Evolutionary conservation across 2,113 vertebrate genomes (phyloP).

Genomic region (Thunnus maccoyii): DNA sequence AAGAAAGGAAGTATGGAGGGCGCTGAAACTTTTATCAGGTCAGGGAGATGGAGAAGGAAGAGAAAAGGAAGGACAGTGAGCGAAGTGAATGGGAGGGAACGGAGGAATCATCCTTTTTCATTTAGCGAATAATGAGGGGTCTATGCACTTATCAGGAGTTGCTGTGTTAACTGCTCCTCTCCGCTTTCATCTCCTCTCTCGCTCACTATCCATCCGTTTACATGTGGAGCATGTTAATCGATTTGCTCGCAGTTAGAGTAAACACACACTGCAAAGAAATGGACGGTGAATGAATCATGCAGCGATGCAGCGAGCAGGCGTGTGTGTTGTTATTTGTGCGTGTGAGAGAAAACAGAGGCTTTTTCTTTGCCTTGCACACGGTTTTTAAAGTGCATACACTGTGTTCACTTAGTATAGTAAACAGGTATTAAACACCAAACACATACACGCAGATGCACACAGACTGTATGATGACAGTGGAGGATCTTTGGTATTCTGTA

Average conservation of each 20-base stretch:
- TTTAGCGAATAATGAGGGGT: conserved; percentile 64
- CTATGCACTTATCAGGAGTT: conserved; percentile 68
- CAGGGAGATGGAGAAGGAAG: conserved; percentile 37
- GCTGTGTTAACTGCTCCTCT: conserved; percentile 60
- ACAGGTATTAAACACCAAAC: conserved; percentile 20
- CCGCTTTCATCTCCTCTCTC: conserved; percentile 65
- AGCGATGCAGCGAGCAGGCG: background rate
- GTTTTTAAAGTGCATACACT: conserved; percentile 14
- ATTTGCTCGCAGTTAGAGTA: conserved; percentile 62
- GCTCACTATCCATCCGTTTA: conserved; percentile 50
- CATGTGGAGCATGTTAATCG: conserved; percentile 73
- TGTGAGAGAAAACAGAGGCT: background rate
- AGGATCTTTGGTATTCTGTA: conserved; percentile 69
- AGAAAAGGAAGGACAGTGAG: conserved; percentile 2
- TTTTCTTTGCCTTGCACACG: background rate
- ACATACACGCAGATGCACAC: conserved; percentile 9
- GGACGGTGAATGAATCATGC: conserved; percentile 52
- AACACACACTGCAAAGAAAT: conserved; percentile 45
- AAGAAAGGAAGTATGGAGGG: background rate
- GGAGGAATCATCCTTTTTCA: conserved; percentile 54
- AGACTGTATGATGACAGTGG: conserved; percentile 20
- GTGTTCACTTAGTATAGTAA: conserved; percentile 25
- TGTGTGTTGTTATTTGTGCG: conserved; percentile 9
- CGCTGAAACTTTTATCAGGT: conserved; percentile 64
- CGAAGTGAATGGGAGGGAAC: conserved; percentile 25